Conservation (phyloP, 2,797 vertebrate species). For the Fistularia commersonii region DNA sequence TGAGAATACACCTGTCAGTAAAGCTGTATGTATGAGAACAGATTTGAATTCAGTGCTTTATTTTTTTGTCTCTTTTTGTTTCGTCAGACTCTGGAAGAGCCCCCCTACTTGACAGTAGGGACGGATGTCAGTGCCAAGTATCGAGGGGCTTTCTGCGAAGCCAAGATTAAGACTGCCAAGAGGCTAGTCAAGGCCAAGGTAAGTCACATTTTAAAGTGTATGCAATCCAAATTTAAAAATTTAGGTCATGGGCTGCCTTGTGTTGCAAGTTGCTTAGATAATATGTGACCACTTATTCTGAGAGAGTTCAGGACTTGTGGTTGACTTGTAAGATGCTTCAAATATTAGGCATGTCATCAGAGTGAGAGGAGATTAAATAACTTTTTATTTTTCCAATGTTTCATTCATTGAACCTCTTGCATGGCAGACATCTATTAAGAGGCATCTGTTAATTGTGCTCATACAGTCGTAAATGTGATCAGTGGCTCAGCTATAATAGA, state of each 20-base stretch:
- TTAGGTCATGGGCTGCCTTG: slow-evolving; percentile 5
- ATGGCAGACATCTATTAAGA: slow-evolving; percentile 5
- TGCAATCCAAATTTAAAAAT: slow-evolving; percentile 26
- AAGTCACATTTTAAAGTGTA: slow-evolving; percentile 50
- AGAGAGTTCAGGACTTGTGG: too few species aligned
- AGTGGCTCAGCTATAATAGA: slow-evolving; percentile 29
- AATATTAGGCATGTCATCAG: neutral
- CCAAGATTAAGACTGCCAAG: slow-evolving; percentile 83
- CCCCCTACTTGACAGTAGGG: slow-evolving; percentile 82
- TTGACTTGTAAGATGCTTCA: neutral
- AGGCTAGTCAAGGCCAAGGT: slow-evolving; percentile 84
- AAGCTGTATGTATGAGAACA: neutral
- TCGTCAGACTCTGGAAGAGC: slow-evolving; percentile 79
- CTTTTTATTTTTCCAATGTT: neutral
- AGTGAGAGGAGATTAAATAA: neutral
- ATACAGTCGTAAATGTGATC: slow-evolving; percentile 22
- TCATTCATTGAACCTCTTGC: slow-evolving; percentile 15
- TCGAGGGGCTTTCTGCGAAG: slow-evolving; percentile 83
- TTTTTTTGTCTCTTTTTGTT: neutral
- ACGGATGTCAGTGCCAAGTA: slow-evolving; percentile 85
- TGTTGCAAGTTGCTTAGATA: neutral
- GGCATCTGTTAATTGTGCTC: slow-evolving; percentile 27
- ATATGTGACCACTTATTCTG: too few species aligned
- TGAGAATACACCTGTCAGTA: slow-evolving; percentile 31
- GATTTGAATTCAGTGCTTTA: slow-evolving; percentile 21